These are phyloP conservation scores for Brienomyrus longianalis DNA, from an alignment of 2,113 vertebrate genomes.

Conservation along the genomic window DNA sequence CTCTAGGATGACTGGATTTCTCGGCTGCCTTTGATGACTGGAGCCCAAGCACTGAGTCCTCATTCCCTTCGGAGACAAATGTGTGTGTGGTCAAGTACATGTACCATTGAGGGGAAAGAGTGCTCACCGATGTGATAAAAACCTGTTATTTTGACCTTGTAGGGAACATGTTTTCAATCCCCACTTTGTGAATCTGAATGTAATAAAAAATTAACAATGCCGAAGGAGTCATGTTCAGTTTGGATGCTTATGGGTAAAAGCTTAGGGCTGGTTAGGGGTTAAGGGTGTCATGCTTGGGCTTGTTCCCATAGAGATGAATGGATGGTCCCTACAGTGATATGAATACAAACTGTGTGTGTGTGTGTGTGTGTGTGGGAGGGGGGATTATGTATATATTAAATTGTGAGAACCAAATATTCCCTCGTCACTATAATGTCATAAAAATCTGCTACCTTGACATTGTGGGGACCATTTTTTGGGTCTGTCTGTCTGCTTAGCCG, in stretches of 20 bases:
- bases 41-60: not conserved
- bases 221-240: not conserved
- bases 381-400: too few species aligned
- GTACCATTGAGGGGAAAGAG: not conserved
- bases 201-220: not conserved
- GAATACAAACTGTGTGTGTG: too few species aligned
- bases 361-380: too few species aligned
- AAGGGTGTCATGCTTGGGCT: too few species aligned
- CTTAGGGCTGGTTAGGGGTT: not conserved
- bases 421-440: too few species aligned
- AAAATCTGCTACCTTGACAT: too few species aligned
- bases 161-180: not conserved
- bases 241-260: not conserved
- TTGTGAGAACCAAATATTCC: too few species aligned
- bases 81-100: not conserved
- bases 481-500: too few species aligned
- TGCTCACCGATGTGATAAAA: not conserved
- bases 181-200: not conserved
- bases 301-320: too few species aligned
- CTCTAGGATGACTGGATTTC: not conserved
- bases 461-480: too few species aligned
- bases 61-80: not conserved
- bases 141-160: not conserved
- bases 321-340: too few species aligned
- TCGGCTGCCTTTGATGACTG: not conserved